Base-by-base conservation (phyloP, 2,113 vertebrate species). In the Hippocampus mohnikei region DNA sequence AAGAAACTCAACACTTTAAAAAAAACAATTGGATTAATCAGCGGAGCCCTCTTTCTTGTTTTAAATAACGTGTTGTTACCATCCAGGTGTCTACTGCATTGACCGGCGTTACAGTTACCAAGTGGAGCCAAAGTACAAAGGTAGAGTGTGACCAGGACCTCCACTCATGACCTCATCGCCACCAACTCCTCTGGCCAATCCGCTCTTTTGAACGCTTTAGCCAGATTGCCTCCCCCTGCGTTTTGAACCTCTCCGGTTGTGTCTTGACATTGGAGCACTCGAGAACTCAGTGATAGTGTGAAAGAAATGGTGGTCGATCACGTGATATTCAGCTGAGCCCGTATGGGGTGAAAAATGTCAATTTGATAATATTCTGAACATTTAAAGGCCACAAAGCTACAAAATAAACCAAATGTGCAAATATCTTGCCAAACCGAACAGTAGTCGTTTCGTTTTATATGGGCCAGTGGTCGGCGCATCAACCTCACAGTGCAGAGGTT, bases 121-220 rank as follows among this genome's bases (percentile, higher is more conserved):
- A 85, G 88, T 95, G 93, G 95, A 95, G 91, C 94, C 94, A 82
- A 82, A 86, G 81, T 94, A 94, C 94, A 94, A 94, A 95, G 95
- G 95, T 97, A 96, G 91, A 88, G 89, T 91, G 75, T 42, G 50
- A 23, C n/a, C 20, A 0, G 18, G 46, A 52, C 56, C 2, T 66
- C 61, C 46, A 11, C 2, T 9, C 8, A 48, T 80, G 65, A 71
- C 71, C 10, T 64, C 61, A 13, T 67, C 53, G 37, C 70, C 65
- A 61, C 56, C 15, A 42, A 56, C 23, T 23, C 29, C 72, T 13
- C 66, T 53, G 65, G 65, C 75, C 71, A 55, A 15, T 68, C 64
- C 73, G 25, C 68, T 52, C 18, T 25, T 74, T 73, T 0, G 3
- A 60, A 53, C 76, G 5, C 46, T 15, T 16, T 66, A 59, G 64